phyloP scores from a whole-genome alignment of 2,113 vertebrate species.

The Amazona vittata region DNA sequence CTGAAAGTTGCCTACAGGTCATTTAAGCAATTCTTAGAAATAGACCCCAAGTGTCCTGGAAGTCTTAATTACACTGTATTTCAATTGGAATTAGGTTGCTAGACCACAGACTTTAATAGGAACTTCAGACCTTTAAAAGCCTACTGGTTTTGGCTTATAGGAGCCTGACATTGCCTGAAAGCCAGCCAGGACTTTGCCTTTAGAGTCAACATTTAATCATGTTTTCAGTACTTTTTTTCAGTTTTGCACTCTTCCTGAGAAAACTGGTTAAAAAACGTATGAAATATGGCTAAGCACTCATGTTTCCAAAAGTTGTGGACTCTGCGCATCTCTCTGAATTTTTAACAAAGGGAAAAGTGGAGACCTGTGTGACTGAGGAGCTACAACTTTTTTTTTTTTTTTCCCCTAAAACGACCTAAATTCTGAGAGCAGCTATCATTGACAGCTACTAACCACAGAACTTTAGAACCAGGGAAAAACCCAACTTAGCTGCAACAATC shows the following conservation, averaged over 20 bases:
- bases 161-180: not conserved
- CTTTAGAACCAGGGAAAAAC: not conserved
- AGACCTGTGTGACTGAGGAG: not conserved
- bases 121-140: not conserved
- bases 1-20: not conserved
- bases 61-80: not conserved
- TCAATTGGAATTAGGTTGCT: not conserved
- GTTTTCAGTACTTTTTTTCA: not conserved
- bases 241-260: not conserved
- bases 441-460: not conserved
- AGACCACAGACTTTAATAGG: not conserved
- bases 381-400: rapidly evolving
- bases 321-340: rapidly evolving
- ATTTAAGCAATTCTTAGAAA: not conserved
- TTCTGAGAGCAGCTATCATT: not conserved
- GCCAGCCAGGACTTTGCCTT: not conserved
- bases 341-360: not conserved
- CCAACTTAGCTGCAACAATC: not conserved
- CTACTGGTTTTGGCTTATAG: not conserved
- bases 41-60: not conserved
- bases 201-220: not conserved
- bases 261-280: not conserved
- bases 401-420: rapidly evolving
- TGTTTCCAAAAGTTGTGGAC: not conserved
- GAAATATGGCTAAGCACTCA: not conserved